phyloP scores from a whole-genome alignment of 92 coral and sea anemone species.

The Porites divaricata region DNA sequence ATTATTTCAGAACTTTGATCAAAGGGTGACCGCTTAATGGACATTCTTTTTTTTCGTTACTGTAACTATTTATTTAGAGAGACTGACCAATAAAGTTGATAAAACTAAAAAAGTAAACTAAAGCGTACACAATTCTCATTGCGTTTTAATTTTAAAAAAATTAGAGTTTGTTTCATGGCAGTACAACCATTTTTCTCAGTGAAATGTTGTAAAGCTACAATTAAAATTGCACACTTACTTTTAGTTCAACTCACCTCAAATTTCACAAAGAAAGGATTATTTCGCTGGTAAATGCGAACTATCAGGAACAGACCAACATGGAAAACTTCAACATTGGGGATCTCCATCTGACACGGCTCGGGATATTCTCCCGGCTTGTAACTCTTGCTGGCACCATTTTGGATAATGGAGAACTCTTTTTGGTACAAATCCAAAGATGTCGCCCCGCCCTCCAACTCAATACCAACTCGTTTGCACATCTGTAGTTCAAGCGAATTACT shows the following conservation, averaged over 20 bases:
- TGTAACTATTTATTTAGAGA: too few species aligned
- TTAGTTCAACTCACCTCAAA: conserved; percentile 69
- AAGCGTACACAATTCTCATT: too few species aligned
- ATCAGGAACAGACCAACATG: conserved; percentile 83
- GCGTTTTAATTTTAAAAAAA: too few species aligned
- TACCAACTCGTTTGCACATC: conserved; percentile 90
- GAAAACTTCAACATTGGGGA: conserved; percentile 72
- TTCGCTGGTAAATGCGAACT: conserved; percentile 65
- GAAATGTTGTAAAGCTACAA: not conserved
- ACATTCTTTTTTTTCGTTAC: too few species aligned
- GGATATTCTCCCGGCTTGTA: conserved; percentile 85
- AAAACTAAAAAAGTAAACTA: too few species aligned
- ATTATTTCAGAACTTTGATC: too few species aligned
- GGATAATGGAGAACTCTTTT: conserved; percentile 67
- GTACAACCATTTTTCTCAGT: too few species aligned
- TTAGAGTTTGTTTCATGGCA: too few species aligned
- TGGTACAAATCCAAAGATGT: conserved; percentile 60
- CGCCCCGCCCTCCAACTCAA: conserved; percentile 51
- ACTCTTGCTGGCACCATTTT: conserved; percentile 20
- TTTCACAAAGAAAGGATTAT: conserved; percentile 67
- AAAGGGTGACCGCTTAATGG: too few species aligned
- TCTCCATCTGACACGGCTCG: conserved; percentile 70
- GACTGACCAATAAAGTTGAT: too few species aligned
- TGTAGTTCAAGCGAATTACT: conserved; percentile 87
- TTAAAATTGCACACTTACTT: too few species aligned